Percentiles rank a stretch among this genome's conserved stretches.
Evolutionary conservation across 2,888 invertebrate genomes (phyloP).

Genomic region (Sceliomorpha sp.): DNA sequence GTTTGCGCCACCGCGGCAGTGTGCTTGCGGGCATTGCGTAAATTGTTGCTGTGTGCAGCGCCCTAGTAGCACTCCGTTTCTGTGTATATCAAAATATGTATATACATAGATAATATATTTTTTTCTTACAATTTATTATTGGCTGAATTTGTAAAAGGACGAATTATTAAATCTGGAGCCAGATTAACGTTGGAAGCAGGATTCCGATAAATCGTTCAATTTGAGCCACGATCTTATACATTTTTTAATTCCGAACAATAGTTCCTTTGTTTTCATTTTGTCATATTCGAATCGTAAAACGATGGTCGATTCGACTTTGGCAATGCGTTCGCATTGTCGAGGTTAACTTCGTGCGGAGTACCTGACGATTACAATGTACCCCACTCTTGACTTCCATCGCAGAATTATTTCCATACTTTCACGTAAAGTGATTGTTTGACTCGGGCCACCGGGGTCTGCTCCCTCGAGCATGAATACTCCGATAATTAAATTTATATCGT

Average conservation of each 20-base stretch:
- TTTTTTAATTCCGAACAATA: background rate
- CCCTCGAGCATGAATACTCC: constrained; percentile 75
- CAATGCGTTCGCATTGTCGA: constrained; percentile 48
- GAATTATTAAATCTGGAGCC: too few relatives aligned
- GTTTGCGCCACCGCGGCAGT: constrained; percentile 49
- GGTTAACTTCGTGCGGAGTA: constrained; percentile 25
- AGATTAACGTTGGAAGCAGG: constrained; percentile 1
- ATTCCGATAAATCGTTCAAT: constrained; percentile 7
- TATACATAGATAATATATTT: constrained; percentile 14
- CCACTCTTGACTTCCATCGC: constrained; percentile 61
- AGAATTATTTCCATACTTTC: constrained; percentile 79
- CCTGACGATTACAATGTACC: constrained; percentile 32
- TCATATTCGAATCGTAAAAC: constrained; percentile 3
- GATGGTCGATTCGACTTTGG: background rate
- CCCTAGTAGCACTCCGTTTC: constrained; percentile 31
- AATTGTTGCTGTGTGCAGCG: constrained; percentile 48
- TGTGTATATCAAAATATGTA: constrained; percentile 24
- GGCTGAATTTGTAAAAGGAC: constrained; percentile 1
- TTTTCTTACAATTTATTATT: background rate
- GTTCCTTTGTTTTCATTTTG: too few relatives aligned
- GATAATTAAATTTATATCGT: constrained; percentile 79
- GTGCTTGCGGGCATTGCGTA: constrained; percentile 48
- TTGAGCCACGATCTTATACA: constrained; percentile 2
- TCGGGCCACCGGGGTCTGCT: constrained; percentile 71
- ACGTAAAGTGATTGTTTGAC: constrained; percentile 79